Evolutionary conservation across 2,113 vertebrate genomes (phyloP), one percentile per base, ranked within the genome.

Genomic region (Ciconia stormi): DNA sequence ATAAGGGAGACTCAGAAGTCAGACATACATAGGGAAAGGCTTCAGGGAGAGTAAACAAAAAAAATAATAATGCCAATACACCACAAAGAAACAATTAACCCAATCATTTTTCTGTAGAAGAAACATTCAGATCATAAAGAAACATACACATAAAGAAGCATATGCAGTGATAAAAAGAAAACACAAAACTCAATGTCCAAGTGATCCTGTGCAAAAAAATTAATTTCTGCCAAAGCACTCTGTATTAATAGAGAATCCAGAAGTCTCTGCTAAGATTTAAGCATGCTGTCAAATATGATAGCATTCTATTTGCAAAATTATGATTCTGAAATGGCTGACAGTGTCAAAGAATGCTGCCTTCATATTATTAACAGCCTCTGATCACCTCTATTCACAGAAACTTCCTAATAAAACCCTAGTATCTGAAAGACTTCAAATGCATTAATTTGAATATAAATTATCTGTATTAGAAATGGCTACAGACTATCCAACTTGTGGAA

Each of bases 401-500:
- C 11, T 44, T 93, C 66, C 53, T 84, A 63, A 83, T 0, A 80
- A 67, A 82, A 73, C 10, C 12, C 32, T 52, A 77, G n/a, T 46
- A 71, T 42, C 29, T 78, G 42, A 95, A 79, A 46, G n/a, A 62
- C 26, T 83, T 87, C 55, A 89, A 82, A 86, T 73, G 50, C 10
- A 82, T 73, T 77, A 36, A 95, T 90, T 52, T 86, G 53, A 96
- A 83, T 65, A 66, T n/a, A 90, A 92, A 82, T 82, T 80, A 76
- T 52, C 49, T 77, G 27, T 25, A 91, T 58, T 70, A 73, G 49
- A 87, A 91, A 91, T 25, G 11, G 34, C 40, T 77, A 77, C 40
- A 88, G n/a, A 95, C 62, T 55, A 72, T 20, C 20, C 44, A 69
- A 25, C 36, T 44, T 26, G 6, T 29, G 25, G 25, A 55, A 95